Percentiles rank a stretch among this genome's conserved stretches.
Conservation (phyloP, 2,113 vertebrate species). For the Takifugu bimaculatus region DNA sequence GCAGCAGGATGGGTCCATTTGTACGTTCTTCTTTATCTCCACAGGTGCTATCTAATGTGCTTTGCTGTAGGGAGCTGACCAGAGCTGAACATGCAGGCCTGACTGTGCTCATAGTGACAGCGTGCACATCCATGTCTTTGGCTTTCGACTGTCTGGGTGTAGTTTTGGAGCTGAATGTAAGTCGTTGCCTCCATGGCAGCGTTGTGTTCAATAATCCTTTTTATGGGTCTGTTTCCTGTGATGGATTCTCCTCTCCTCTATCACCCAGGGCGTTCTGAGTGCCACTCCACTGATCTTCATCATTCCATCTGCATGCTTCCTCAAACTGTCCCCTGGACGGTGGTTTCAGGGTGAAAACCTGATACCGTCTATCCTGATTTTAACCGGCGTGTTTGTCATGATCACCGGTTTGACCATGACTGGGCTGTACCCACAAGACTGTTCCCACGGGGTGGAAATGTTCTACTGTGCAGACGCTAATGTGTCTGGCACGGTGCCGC, state of each 20-base stretch:
- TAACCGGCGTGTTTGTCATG: constrained; percentile 83
- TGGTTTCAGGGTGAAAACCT: constrained; percentile 83
- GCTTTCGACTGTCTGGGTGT: constrained; percentile 86
- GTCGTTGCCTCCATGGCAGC: constrained; percentile 38
- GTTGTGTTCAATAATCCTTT: background rate
- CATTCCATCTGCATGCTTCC: constrained; percentile 87
- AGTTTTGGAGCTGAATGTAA: constrained; percentile 92
- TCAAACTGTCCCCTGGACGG: constrained; percentile 82
- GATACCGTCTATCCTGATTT: constrained; percentile 77
- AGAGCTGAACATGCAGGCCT: constrained; percentile 75
- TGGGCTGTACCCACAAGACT: constrained; percentile 79
- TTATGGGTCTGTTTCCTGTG: background rate
- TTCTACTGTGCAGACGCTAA: constrained; percentile 85
- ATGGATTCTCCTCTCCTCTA: constrained; percentile 20
- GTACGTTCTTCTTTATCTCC: constrained; percentile 53
- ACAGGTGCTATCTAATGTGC: constrained; percentile 86
- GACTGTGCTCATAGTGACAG: constrained; percentile 78
- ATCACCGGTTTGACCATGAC: constrained; percentile 82
- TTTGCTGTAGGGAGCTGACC: constrained; percentile 81
- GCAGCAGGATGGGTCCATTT: background rate
- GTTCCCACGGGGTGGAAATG: constrained; percentile 89
- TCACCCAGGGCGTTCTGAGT: constrained; percentile 83
- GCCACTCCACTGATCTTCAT: constrained; percentile 93
- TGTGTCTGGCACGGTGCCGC: constrained; percentile 68
- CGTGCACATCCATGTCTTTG: constrained; percentile 79